A percentile compares a stretch with the other conserved stretches of the same genome.
Conservation (phyloP, 2,888 invertebrate genomes). For the Deilephila elpenor region DNA sequence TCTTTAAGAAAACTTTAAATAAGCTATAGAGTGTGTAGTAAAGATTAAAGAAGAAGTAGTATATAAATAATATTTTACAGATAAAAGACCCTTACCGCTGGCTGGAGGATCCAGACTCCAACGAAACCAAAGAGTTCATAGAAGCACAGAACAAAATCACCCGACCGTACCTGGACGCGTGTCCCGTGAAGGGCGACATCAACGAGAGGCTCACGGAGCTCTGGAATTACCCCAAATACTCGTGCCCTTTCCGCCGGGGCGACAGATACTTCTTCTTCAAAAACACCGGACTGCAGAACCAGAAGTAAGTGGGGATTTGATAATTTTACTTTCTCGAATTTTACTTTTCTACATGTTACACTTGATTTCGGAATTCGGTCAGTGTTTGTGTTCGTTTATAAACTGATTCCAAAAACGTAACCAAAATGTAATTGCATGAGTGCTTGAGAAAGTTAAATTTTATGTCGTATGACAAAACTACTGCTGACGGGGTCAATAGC, state of each 20-base stretch:
- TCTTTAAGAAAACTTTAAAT: background rate
- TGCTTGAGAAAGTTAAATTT: too few relatives aligned
- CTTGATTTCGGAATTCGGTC: too few relatives aligned
- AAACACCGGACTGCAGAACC: constrained; percentile 98
- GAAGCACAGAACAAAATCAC: constrained; percentile 96
- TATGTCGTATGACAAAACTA: too few relatives aligned
- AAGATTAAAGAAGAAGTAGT: background rate
- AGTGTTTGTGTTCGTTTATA: too few relatives aligned
- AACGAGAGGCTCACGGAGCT: constrained; percentile 92
- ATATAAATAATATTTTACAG: constrained; percentile 72
- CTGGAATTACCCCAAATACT: constrained; percentile 98
- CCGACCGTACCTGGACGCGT: constrained; percentile 92
- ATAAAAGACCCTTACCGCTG: constrained; percentile 96
- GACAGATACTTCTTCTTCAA: constrained; percentile 94
- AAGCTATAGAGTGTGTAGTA: too few relatives aligned
- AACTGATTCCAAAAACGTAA: too few relatives aligned
- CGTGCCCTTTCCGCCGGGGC: constrained; percentile 93
- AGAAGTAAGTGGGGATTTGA: constrained; percentile 86
- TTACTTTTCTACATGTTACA: too few relatives aligned
- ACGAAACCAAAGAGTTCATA: constrained; percentile 95
- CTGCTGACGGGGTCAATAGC: too few relatives aligned
- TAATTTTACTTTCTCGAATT: too few relatives aligned
- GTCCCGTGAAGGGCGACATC: constrained; percentile 89
- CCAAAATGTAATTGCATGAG: too few relatives aligned
- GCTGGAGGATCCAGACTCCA: constrained; percentile 97